Evolutionary conservation across 2,888 invertebrate genomes (phyloP).

Genomic region (Acrobasis repandana): DNA sequence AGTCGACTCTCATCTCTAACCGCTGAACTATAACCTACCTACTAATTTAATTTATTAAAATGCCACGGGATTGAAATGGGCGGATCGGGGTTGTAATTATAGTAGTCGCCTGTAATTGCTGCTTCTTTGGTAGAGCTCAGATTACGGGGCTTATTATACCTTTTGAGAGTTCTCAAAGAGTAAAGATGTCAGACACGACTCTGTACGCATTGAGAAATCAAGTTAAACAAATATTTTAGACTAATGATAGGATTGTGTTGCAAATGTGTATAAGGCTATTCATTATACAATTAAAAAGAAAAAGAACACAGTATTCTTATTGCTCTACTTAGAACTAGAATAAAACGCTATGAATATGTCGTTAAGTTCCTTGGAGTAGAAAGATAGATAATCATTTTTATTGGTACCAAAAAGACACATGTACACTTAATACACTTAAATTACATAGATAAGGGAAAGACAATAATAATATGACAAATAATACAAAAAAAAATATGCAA

Average conservation of each 20-base stretch:
- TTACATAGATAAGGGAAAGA: no score
- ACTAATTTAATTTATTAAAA: constrained; percentile 54
- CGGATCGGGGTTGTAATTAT: constrained; percentile 43
- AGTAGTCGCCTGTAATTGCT: constrained; percentile 32
- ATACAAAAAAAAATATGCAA: no score
- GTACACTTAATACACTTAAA: no score
- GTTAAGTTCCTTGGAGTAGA: no score
- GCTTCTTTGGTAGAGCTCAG: constrained; percentile 47
- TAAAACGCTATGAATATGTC: no score
- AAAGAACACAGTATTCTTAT: no score
- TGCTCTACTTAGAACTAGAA: no score
- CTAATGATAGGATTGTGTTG: constrained; percentile 1
- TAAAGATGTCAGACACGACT: constrained; percentile 6
- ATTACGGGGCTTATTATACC: constrained; percentile 42
- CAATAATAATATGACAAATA: no score
- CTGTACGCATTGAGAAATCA: neutral
- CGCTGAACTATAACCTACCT: constrained; percentile 47
- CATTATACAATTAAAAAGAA: no score
- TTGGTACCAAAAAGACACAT: no score
- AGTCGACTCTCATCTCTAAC: neutral
- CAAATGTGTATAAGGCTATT: neutral
- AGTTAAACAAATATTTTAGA: neutral
- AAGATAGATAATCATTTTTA: no score
- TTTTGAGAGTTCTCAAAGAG: constrained; percentile 26
- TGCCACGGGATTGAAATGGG: constrained; percentile 48